Evolutionary conservation across 1,140 invertebrate genomes (phyloP).

Genomic region (Cotesia chilonis): DNA sequence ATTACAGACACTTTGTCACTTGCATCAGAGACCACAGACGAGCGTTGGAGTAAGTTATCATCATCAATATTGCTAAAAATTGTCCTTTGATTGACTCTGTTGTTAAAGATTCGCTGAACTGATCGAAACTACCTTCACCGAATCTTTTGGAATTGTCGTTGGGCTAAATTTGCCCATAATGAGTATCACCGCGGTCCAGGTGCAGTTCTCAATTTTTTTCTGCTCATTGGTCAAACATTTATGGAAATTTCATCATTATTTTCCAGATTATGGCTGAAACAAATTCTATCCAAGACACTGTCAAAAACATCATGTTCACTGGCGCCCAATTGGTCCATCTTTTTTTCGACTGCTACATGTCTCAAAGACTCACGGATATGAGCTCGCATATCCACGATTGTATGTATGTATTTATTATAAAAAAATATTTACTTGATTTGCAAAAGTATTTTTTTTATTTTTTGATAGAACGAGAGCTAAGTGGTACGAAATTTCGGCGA

Average conservation of each 20-base stretch:
- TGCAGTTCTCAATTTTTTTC: neutral
- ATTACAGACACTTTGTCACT: neutral
- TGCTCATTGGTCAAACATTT: too few species aligned
- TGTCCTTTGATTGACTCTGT: neutral
- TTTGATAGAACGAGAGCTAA: conserved; percentile 24
- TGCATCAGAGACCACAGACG: neutral
- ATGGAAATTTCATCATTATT: neutral
- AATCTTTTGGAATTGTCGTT: neutral
- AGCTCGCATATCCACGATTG: neutral
- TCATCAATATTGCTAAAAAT: neutral
- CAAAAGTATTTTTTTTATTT: too few species aligned
- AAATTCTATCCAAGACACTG: neutral
- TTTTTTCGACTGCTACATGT: conserved; percentile 18
- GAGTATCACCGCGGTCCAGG: neutral
- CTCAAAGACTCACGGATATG: conserved; percentile 3
- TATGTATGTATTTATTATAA: neutral
- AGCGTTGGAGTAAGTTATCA: conserved; percentile 4
- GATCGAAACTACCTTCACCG: neutral
- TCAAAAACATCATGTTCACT: conserved; percentile 6
- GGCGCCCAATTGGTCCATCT: neutral
- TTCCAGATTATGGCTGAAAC: neutral
- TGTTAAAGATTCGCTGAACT: neutral
- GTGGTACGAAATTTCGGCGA: conserved; percentile 35
- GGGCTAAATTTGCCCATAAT: neutral
- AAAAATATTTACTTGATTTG: too few species aligned